Base-by-base conservation (phyloP, 2,113 vertebrate genomes). In the Dasyurus viverrinus region DNA sequence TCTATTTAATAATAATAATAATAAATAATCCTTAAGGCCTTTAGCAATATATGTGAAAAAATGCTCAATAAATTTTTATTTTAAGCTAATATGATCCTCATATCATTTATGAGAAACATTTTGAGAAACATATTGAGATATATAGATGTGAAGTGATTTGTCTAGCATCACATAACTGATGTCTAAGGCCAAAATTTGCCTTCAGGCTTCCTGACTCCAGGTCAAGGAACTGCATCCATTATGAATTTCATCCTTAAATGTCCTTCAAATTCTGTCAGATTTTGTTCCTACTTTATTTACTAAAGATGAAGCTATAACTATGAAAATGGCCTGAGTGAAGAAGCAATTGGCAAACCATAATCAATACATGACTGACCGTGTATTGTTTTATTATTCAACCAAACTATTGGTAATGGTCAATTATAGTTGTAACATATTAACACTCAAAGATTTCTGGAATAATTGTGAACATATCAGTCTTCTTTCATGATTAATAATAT, bases 401-500 rank as follows among this genome's bases (percentile, higher is more conserved):
- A 90, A 96, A 95, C 47, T 92, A 91, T 24, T 91, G 24, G 53
- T 89, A 4, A 92, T 54, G 8, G 50, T 25, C 24, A 92, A 95
- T 96, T 96, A 95, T 57, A 96, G 94, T 92, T 5, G 68, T 91
- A 92, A 94, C 90, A 90, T 92, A 93, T 95, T 91, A 94, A 52
- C 47, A 47, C 92, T 93, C 36, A 95, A 95, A 93, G 42, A 95
- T 93, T 96, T 93, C 92, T 93, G 57, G 50, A 94, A 36, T 96
- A 76, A 95, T 96, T 96, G 94, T 76, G 23, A 1, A 90, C 23
- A 91, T 93, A 95, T 92, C 52, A 95, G 5, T 96, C 93, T 92
- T 96, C 55, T 23, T 90, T 92, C 50, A 96, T 92, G 90, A 92
- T 97, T 95, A 97, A 89, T 96, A 96, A 57, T 93, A 96, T 96